Evolutionary conservation across 2,888 invertebrate genomes (phyloP).

Genomic region (Coenonympha glycerion): DNA sequence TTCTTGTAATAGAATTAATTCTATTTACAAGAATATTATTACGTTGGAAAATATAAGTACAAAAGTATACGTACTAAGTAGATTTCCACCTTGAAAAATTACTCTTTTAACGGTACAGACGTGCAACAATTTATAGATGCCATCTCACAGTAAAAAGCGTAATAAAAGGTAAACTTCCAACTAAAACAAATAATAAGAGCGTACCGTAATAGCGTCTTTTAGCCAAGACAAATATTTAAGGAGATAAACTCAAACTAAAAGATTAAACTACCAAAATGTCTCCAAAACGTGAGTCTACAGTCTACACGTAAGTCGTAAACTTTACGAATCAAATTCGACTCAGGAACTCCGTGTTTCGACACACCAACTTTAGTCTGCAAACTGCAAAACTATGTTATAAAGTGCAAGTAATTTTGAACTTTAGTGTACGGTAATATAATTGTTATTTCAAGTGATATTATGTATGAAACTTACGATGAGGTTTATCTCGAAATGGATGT

Average conservation of each 20-base stretch:
- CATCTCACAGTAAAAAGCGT: not conserved
- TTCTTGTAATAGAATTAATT: no score
- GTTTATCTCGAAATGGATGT: slow-evolving; percentile 17
- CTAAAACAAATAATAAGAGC: not conserved
- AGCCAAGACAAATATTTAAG: slow-evolving; percentile 6
- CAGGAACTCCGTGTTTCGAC: slow-evolving; percentile 29
- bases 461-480: slow-evolving; percentile 19
- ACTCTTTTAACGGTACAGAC: not conserved
- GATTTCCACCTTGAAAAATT: no score
- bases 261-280: slow-evolving; percentile 15
- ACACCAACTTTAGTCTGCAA: slow-evolving; percentile 29
- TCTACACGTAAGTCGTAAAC: slow-evolving; percentile 29
- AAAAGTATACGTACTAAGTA: no score
- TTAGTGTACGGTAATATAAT: slow-evolving; percentile 19
- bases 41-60: no score
- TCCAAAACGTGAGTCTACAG: slow-evolving; percentile 24
- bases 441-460: slow-evolving; percentile 15
- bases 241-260: slow-evolving; percentile 15
- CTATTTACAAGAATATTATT: no score
- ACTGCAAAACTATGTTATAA: slow-evolving; percentile 24
- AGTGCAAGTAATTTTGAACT: slow-evolving; percentile 25
- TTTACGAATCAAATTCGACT: slow-evolving; percentile 34
- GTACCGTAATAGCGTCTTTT: not conserved
- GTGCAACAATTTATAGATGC: not conserved
- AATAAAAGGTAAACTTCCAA: not conserved